phyloP scores from a whole-genome alignment of 2,797 vertebrate species.

The Myripristis jacobus region DNA sequence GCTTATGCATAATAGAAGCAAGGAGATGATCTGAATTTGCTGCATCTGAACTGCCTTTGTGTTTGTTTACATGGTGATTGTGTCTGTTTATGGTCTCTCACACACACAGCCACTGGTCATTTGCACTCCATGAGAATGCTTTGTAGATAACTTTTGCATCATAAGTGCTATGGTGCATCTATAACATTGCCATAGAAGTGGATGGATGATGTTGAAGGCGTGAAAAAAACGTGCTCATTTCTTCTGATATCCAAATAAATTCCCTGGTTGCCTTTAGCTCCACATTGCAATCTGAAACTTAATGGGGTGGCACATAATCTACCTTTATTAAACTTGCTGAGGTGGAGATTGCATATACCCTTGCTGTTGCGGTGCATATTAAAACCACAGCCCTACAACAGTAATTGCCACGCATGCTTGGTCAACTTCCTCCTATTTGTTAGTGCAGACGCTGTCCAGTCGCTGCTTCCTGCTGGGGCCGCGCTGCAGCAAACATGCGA shows the following conservation, averaged over 20 bases:
- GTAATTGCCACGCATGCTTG: not conserved
- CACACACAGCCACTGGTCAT: not conserved
- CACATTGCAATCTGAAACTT: conserved; percentile 8
- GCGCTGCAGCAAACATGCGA: conserved; percentile 12
- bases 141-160: not conserved
- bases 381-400: conserved; percentile 21
- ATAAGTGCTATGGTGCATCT: not conserved
- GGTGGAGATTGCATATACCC: conserved; percentile 5
- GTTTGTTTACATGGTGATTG: not conserved
- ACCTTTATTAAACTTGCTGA: conserved; percentile 6
- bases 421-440: conserved; percentile 32
- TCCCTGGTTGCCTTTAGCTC: not conserved
- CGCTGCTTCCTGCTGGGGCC: conserved; percentile 28
- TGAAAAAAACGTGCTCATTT: not conserved
- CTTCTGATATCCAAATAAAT: conserved; percentile 1
- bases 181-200: not conserved
- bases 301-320: conserved; percentile 15
- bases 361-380: conserved; percentile 9
- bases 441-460: not conserved
- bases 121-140: not conserved
- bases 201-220: not conserved
- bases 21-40: not conserved
- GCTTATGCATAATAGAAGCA: not conserved
- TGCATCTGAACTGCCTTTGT: not conserved
- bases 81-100: not conserved